phyloP scores from a whole-genome alignment of 1,140 invertebrate species.

The Holotrichia oblita region DNA sequence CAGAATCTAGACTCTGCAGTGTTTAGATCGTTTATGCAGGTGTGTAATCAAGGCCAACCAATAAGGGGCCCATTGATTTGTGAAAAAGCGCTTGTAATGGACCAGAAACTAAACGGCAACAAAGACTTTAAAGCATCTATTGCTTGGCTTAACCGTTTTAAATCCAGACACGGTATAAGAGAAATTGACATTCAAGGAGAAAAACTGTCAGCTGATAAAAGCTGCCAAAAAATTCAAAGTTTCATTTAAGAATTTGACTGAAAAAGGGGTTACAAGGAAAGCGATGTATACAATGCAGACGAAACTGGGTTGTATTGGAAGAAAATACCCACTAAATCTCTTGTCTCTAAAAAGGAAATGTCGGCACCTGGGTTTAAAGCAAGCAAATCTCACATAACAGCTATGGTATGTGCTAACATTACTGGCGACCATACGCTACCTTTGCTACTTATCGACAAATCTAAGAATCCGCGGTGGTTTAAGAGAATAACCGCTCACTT shows the following conservation, averaged over 20 bases:
- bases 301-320: slow-evolving; percentile 53
- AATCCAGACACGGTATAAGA: background rate
- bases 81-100: background rate
- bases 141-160: background rate
- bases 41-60: background rate
- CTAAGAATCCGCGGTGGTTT: slow-evolving; percentile 13
- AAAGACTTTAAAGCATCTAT: background rate
- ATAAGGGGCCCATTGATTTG: slow-evolving; percentile 2
- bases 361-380: background rate
- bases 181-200: background rate
- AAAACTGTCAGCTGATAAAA: background rate
- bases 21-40: background rate
- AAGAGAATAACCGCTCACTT: slow-evolving; percentile 1
- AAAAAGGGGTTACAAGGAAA: background rate
- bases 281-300: slow-evolving; percentile 52
- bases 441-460: slow-evolving; percentile 20
- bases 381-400: slow-evolving; percentile 1
- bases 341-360: slow-evolving; percentile 20
- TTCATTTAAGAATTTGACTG: background rate
- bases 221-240: background rate
- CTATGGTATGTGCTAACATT: background rate
- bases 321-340: slow-evolving; percentile 46
- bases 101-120: background rate
- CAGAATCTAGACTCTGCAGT: too few relatives aligned
- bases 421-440: too few relatives aligned